These are phyloP conservation scores for Opisthograptis luteolata DNA, from an alignment of 2,888 invertebrate genomes.

Conservation along the genomic window DNA sequence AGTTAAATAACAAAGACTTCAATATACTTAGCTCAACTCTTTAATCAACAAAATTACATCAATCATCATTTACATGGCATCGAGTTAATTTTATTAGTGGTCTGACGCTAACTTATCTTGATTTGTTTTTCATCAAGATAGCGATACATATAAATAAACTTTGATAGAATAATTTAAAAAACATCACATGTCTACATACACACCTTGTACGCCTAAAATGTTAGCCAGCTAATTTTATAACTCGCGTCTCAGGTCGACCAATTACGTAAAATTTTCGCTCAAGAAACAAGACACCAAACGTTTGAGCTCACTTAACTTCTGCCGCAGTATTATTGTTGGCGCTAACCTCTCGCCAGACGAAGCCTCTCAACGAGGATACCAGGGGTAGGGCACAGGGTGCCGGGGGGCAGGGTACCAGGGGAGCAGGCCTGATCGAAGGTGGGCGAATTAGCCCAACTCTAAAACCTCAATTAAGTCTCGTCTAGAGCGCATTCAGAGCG, in stretches of 20 bases:
- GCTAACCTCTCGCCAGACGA: constrained; percentile 65
- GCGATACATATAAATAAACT: too few relatives aligned
- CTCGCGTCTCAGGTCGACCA: not conserved
- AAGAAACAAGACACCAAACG: constrained; percentile 61
- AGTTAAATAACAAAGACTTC: constrained; percentile 25
- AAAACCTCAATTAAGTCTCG: constrained; percentile 84
- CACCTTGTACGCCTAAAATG: too few relatives aligned
- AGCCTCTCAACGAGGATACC: constrained; percentile 56
- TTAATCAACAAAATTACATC: constrained; percentile 25
- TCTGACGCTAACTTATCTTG: constrained; percentile 26
- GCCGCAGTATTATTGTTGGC: constrained; percentile 66
- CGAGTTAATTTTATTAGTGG: constrained; percentile 20
- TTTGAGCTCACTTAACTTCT: constrained; percentile 69
- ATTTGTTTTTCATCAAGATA: constrained; percentile 50
- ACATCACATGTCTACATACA: not conserved
- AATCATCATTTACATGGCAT: constrained; percentile 16
- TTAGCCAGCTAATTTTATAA: not conserved
- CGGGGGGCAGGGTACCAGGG: constrained; percentile 52
- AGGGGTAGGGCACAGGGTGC: constrained; percentile 46
- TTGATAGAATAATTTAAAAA: not conserved
- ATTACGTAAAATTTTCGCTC: constrained; percentile 15
- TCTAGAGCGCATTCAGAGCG: constrained; percentile 80
- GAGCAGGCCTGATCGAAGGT: constrained; percentile 75
- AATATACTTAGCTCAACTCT: constrained; percentile 20
- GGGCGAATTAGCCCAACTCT: constrained; percentile 82